Conservation (phyloP, 2,113 vertebrate species). For the Plecotus auritus region DNA sequence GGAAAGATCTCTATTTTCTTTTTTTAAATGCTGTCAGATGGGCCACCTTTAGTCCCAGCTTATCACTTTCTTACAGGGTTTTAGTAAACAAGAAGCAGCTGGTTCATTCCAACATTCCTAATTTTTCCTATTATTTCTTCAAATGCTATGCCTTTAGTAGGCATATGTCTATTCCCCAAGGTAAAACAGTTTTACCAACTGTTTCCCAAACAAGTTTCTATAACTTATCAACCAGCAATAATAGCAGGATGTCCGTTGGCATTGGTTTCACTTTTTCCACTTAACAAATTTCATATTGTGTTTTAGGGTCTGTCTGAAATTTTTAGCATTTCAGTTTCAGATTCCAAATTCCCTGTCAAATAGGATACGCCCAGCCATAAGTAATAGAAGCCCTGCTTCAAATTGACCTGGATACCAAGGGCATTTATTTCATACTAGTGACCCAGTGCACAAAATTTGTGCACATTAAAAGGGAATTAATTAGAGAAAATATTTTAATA, state of each 20-base stretch:
- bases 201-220: not conserved
- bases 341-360: not conserved
- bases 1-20: not conserved
- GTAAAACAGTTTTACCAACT: not conserved
- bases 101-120: not conserved
- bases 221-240: not conserved
- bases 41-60: not conserved
- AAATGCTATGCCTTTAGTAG: not conserved
- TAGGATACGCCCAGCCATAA: not conserved
- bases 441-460: no score
- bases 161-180: not conserved
- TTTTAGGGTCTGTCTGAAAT: not conserved
- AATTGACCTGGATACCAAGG: not conserved
- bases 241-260: not conserved
- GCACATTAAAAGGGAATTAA: no score
- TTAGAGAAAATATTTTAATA: no score
- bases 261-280: not conserved
- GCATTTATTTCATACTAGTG: not conserved
- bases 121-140: not conserved
- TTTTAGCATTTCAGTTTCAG: not conserved
- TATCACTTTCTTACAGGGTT: not conserved
- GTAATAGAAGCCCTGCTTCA: not conserved
- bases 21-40: not conserved
- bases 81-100: not conserved
- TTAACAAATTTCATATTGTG: not conserved